A percentile compares a stretch with the other conserved stretches of the same genome.
phyloP scores from a whole-genome alignment of 1,140 invertebrate species.

The Micrasema minimum region DNA sequence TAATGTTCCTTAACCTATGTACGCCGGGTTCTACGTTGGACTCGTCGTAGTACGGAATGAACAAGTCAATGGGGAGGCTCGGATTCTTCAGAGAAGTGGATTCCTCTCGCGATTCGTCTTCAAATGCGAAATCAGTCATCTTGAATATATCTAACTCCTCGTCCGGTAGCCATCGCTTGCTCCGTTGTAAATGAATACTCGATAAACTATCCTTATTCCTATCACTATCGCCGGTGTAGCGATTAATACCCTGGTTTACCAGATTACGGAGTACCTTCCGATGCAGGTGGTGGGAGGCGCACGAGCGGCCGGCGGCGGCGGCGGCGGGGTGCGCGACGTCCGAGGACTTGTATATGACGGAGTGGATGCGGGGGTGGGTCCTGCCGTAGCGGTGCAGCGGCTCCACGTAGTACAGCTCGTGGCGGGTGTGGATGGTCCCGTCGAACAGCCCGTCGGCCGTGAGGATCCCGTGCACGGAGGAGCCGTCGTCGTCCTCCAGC shows the following conservation, averaged over 20 bases:
- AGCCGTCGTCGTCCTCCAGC: slow-evolving; percentile 84
- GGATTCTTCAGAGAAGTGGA: slow-evolving; percentile 67
- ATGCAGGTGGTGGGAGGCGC: slow-evolving; percentile 69
- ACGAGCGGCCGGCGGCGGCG: slow-evolving; percentile 59
- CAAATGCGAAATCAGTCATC: slow-evolving; percentile 30
- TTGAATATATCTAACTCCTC: slow-evolving; percentile 56
- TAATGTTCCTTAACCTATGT: slow-evolving; percentile 61
- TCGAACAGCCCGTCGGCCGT: slow-evolving; percentile 90
- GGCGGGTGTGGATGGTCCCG: slow-evolving; percentile 81
- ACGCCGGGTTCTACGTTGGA: slow-evolving; percentile 54
- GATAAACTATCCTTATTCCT: slow-evolving; percentile 49
- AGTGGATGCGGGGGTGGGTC: slow-evolving; percentile 73
- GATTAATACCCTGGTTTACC: slow-evolving; percentile 56
- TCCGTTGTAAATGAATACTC: slow-evolving; percentile 34
- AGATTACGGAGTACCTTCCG: slow-evolving; percentile 46
- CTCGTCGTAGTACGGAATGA: slow-evolving; percentile 71
- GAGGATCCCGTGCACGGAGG: slow-evolving; percentile 86
- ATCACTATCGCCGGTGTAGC: slow-evolving; percentile 50
- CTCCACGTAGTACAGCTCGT: slow-evolving; percentile 88
- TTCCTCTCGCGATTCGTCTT: slow-evolving; percentile 59
- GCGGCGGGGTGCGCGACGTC: slow-evolving; percentile 77
- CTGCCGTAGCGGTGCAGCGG: slow-evolving; percentile 80
- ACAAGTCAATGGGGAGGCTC: slow-evolving; percentile 71
- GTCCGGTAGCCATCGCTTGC: slow-evolving; percentile 66
- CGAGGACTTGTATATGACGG: slow-evolving; percentile 83